Evolutionary conservation across 1,140 invertebrate species (phyloP).

Genomic region (Araneus ventricosus): DNA sequence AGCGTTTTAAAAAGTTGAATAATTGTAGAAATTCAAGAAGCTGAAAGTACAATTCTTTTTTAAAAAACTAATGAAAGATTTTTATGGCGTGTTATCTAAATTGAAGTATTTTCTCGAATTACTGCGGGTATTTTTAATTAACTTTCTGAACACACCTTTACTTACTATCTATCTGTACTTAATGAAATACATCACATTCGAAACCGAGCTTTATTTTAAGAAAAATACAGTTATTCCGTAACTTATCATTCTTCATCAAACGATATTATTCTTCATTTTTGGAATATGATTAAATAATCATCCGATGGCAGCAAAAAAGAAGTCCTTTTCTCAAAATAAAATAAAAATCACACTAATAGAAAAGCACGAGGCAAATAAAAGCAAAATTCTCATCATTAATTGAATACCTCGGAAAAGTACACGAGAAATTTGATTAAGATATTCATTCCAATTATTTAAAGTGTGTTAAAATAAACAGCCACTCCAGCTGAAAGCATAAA

Average conservation of each 20-base stretch:
- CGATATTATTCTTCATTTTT: conserved; percentile 9
- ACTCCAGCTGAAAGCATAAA: background rate
- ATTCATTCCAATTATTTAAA: conserved; percentile 10
- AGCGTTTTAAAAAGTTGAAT: no score
- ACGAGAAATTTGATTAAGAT: conserved; percentile 18
- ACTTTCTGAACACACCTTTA: no score
- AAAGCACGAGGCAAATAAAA: background rate
- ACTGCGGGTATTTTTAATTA: no score
- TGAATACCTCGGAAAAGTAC: conserved; percentile 5
- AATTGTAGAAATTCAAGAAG: no score
- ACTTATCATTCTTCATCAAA: background rate
- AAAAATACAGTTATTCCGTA: background rate
- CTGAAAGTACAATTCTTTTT: no score
- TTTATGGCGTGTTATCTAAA: no score
- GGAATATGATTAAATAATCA: background rate
- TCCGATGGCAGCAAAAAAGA: background rate
- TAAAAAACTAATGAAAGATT: no score
- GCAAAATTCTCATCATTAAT: background rate
- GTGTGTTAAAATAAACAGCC: conserved; percentile 17
- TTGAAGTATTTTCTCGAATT: no score
- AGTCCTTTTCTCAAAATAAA: background rate
- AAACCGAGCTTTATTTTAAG: background rate
- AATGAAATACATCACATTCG: no score
- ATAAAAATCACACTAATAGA: background rate
- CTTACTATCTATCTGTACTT: no score